These are phyloP conservation scores for Tokudaia tokunoshimensis DNA, from an alignment of 2,797 vertebrate species.

Conservation along the genomic window DNA sequence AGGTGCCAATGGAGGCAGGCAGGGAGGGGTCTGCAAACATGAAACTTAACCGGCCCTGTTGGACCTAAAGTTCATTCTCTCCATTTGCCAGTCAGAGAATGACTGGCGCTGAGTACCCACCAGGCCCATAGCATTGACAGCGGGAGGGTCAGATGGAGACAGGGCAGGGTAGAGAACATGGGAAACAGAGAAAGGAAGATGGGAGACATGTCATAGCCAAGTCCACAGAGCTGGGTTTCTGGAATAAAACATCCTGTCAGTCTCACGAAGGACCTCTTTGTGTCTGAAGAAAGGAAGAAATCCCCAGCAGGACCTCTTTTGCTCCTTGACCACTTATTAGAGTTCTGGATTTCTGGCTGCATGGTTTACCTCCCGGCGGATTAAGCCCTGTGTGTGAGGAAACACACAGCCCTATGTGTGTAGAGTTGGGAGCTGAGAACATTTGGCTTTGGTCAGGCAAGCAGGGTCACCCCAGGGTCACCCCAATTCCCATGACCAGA, in stretches of 20 bases:
- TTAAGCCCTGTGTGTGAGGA: not conserved
- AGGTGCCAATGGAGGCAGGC: not conserved
- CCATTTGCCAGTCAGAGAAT: not conserved
- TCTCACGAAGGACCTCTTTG: not conserved
- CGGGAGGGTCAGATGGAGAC: not conserved
- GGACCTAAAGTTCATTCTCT: not conserved
- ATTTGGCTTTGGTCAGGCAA: not conserved
- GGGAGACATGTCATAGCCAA: not conserved
- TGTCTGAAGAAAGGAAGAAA: not conserved
- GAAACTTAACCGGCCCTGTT: too few species aligned
- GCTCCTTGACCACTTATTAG: not conserved
- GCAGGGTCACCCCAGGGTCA: not conserved
- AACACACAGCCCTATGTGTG: not conserved
- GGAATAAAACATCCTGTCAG: not conserved
- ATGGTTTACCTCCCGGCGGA: not conserved
- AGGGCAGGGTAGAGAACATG: not conserved
- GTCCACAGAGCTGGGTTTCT: not conserved
- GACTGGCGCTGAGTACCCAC: slow-evolving; percentile 2
- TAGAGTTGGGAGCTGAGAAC: not conserved
- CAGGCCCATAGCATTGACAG: slow-evolving; percentile 9
- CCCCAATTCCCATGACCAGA: not conserved
- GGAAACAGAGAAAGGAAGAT: not conserved
- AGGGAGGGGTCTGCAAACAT: not conserved
- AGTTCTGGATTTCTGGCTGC: not conserved
- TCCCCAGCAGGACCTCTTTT: not conserved